A percentile compares a stretch with the other conserved stretches of the same genome.
phyloP scores from a whole-genome alignment of 1,140 invertebrate species.

The Drosophila mojavensis region DNA sequence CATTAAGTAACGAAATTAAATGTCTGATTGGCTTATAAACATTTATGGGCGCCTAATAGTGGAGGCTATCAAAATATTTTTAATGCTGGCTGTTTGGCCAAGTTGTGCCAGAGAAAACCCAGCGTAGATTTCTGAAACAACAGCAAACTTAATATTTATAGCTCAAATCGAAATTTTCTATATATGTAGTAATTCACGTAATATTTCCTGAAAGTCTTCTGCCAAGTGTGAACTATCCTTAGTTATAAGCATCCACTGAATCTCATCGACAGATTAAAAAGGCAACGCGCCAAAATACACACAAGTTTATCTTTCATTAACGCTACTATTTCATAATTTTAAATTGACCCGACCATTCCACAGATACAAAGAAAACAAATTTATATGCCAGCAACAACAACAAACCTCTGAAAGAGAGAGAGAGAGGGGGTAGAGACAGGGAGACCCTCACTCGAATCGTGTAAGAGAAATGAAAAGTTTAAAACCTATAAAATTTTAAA shows the following conservation, averaged over 20 bases:
- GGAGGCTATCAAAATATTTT: slow-evolving; percentile 48
- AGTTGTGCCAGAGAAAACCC: background rate
- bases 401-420: slow-evolving; percentile 7
- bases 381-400: slow-evolving; percentile 64
- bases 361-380: slow-evolving; percentile 69
- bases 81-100: background rate
- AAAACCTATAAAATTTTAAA: slow-evolving; percentile 83
- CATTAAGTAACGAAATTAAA: slow-evolving; percentile 14
- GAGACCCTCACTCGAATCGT: slow-evolving; percentile 56
- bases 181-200: background rate
- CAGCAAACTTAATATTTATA: too few species aligned
- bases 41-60: slow-evolving; percentile 26
- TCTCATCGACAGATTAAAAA: slow-evolving; percentile 11
- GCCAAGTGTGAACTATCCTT: background rate
- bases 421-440: slow-evolving; percentile 4
- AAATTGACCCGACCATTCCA: slow-evolving; percentile 59
- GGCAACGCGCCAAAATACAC: slow-evolving; percentile 43
- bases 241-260: background rate
- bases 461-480: slow-evolving; percentile 78
- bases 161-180: too few species aligned
- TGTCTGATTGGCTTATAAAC: slow-evolving; percentile 10
- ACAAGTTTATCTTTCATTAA: slow-evolving; percentile 67
- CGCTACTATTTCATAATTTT: slow-evolving; percentile 72
- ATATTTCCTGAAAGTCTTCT: background rate
- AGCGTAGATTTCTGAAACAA: too few species aligned